Evolutionary conservation across 2,888 invertebrate species (phyloP), one percentile per base, ranked within the genome.

Genomic region (Torymus texanus): DNA sequence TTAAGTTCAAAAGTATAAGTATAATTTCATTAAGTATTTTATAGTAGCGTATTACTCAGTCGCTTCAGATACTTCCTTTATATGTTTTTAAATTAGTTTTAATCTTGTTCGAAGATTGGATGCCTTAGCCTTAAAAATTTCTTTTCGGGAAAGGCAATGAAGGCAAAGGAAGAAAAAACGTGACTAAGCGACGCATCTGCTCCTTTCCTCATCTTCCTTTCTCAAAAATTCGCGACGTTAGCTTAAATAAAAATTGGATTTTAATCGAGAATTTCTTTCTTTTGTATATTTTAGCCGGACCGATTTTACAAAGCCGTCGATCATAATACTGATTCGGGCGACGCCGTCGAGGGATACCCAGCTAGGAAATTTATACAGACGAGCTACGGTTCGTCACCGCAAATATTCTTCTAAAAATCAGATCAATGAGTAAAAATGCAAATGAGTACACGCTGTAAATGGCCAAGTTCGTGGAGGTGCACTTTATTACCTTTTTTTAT

Each of bases 251-350:
- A 73, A 24, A 75, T 62, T 75, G 41, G 41, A 41, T 74, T 75
- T 80, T 80, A 80, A 80, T 71, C 77, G 80, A 78, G 80, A 56
- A 62, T 78, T 80, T 80, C 51, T 78, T 41, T 41, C 41, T 41
- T 41, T 81, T 78, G 56, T 81, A 16, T 81, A 72, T 81, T 81
- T 65, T 78, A 81, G 81, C 81, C 78, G 81, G 81, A 81, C 72
- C 78, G 78, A 81, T 78, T 59, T 81, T 75, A 81, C 59, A 61
- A 81, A 72, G 78, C 67, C 78, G 78, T 78, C 59, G 78, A 81
- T 63, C 63, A 75, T 81, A 78, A 71, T 75, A 81, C 75, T 56
- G 78, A 81, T 78, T 78, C 78, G 81, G 81, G 81, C 29, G 72
- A 81, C 58, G 67, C 55, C 78, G 81, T 78, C 78, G 81, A 81